A percentile compares a stretch with the other conserved stretches of the same genome.
phyloP scores from a whole-genome alignment of 2,888 invertebrate genomes.

The Osmoderma eremita region DNA sequence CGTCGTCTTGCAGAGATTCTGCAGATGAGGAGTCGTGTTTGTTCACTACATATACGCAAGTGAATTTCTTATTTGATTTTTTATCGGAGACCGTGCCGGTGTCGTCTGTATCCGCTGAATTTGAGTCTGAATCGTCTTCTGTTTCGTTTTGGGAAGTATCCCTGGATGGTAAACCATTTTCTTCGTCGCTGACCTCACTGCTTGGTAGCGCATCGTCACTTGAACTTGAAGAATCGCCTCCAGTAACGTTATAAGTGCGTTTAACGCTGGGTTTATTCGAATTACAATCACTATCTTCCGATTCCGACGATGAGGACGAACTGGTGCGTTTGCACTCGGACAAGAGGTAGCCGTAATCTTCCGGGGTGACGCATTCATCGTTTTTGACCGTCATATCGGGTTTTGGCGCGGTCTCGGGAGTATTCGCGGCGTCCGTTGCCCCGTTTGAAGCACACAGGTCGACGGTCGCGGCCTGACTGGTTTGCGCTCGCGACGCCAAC shows the following conservation, averaged over 20 bases:
- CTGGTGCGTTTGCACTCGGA: conserved; percentile 66
- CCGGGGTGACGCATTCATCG: conserved; percentile 40
- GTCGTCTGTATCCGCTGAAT: conserved; percentile 65
- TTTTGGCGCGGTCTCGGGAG: not conserved
- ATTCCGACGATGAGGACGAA: conserved; percentile 36
- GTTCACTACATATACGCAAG: conserved; percentile 76
- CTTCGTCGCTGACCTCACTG: conserved; percentile 59
- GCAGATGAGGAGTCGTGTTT: conserved; percentile 63
- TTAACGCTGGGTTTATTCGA: conserved; percentile 51
- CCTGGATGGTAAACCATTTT: conserved; percentile 50
- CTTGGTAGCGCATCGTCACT: conserved; percentile 60
- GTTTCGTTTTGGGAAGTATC: conserved; percentile 64
- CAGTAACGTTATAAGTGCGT: conserved; percentile 59
- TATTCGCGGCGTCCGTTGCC: conserved; percentile 6
- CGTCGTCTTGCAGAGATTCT: conserved; percentile 58
- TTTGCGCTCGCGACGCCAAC: conserved; percentile 39
- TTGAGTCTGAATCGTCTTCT: conserved; percentile 58
- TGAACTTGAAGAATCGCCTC: conserved; percentile 53
- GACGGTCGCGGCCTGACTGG: conserved; percentile 29
- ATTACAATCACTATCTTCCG: conserved; percentile 17
- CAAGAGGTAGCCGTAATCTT: conserved; percentile 60
- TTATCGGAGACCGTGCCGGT: conserved; percentile 69
- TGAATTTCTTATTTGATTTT: conserved; percentile 67
- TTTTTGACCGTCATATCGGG: conserved; percentile 12
- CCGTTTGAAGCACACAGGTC: conserved; percentile 30